Conservation (phyloP, 2,797 vertebrate genomes). For the Anisognathus igniventris region DNA sequence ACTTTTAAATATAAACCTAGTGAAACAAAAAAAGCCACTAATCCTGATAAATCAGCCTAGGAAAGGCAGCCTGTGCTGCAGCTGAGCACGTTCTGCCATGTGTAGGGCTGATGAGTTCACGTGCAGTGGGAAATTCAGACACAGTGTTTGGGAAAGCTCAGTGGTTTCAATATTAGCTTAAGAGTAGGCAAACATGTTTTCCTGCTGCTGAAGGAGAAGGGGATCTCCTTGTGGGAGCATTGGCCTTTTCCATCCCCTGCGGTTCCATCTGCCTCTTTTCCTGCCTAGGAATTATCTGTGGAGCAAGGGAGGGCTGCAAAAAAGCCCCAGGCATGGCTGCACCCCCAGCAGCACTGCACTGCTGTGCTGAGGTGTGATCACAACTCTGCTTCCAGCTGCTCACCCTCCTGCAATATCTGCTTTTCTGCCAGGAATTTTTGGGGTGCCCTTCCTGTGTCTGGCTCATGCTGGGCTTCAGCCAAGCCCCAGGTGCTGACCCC, state of each 20-base stretch:
- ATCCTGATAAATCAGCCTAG: not conserved
- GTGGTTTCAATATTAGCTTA: not conserved
- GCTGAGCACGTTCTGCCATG: not conserved
- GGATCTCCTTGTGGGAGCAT: not conserved
- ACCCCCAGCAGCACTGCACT: fast-evolving
- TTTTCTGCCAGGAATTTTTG: not conserved
- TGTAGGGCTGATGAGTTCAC: not conserved
- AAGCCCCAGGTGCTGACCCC: not conserved
- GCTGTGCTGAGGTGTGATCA: not conserved
- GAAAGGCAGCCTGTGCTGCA: not conserved
- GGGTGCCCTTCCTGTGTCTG: not conserved
- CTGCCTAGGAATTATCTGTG: not conserved
- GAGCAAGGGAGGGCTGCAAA: not conserved
- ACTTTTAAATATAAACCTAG: not conserved
- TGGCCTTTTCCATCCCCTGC: not conserved
- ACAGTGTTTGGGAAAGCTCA: not conserved
- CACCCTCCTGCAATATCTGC: not conserved
- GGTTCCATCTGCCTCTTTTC: not conserved
- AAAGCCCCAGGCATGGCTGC: not conserved
- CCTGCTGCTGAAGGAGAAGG: not conserved
- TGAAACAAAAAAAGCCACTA: not conserved
- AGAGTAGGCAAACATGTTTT: not conserved
- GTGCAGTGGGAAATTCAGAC: not conserved
- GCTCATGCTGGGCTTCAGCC: fast-evolving
- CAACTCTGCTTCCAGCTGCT: not conserved